Conservation (phyloP, 2,888 invertebrate species). For the Zygothrica quintamaculata region DNA sequence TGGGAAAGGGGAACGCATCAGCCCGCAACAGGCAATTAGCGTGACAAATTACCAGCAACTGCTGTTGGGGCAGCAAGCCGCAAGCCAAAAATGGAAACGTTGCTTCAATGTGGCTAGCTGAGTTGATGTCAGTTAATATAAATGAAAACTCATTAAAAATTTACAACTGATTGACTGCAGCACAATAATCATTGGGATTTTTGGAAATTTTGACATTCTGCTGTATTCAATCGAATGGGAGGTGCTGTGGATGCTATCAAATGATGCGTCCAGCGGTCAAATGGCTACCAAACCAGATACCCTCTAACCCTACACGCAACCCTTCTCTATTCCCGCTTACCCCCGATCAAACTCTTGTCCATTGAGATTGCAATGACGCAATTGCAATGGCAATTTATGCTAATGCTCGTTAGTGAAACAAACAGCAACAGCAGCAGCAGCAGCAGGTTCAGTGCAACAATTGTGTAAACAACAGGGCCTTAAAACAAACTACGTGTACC, state of each 20-base stretch:
- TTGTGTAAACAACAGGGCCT: conserved; percentile 74
- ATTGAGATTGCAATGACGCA: conserved; percentile 5
- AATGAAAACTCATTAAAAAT: conserved; percentile 80
- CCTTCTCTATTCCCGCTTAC: not conserved
- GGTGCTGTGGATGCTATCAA: conserved; percentile 41
- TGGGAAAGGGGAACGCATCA: not conserved
- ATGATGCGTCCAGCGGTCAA: conserved; percentile 54
- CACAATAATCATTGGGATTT: conserved; percentile 57
- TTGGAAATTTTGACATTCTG: conserved; percentile 36
- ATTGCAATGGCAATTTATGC: conserved; percentile 68
- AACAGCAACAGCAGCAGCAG: conserved; percentile 49
- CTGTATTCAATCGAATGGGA: conserved; percentile 11
- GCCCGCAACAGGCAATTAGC: conserved; percentile 58
- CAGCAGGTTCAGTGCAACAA: conserved; percentile 53
- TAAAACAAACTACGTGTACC: conserved; percentile 66
- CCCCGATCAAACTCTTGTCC: conserved; percentile 2
- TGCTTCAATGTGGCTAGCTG: conserved; percentile 23
- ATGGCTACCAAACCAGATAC: conserved; percentile 30
- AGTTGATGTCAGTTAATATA: conserved; percentile 55
- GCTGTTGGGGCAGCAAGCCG: conserved; percentile 21
- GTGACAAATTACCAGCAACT: conserved; percentile 65
- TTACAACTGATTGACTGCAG: conserved; percentile 77
- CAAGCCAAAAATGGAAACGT: conserved; percentile 20
- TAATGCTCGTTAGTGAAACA: conserved; percentile 79
- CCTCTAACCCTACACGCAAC: not conserved